Base-by-base conservation (phyloP, 2,113 vertebrate genomes). In the Erpornis zantholeuca region DNA sequence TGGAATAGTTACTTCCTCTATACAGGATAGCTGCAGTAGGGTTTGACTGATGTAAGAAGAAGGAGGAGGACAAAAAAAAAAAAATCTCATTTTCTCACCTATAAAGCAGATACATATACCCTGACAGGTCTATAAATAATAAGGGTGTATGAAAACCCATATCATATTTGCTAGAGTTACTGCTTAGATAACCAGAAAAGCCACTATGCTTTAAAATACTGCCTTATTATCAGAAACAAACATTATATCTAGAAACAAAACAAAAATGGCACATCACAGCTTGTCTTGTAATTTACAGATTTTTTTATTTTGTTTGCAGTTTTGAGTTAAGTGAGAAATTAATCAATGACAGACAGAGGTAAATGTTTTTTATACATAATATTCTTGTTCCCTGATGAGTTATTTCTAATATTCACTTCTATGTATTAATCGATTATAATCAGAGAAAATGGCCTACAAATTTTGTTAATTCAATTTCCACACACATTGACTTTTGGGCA, bases 381-480 rank as follows among this genome's bases (percentile, higher is more conserved):
- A 92, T 90, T 38, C 16, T 60, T 86, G 31, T 36, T 86, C 29
- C 71, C 40, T 65, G 57, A 38, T 33, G 7, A 94, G 53, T 70
- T 97, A n/a, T 96, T 92, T 82, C 61, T 59, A 79, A 76, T 84
- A 95, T 79, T 88, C 19, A 27, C 25, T 52, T 88, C 19, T 60
- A 61, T 73, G 52, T 65, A 84, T 79, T 86, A 85, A 92, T 78
- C 95, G 63, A 94, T 96, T 81, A 69, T 73, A 40, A 83, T 94
- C 38, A 96, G n/a, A 86, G 29, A 72, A 97, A 96, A 97, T 68
- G 91, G 49, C 52, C 29, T 81, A 90, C 45, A 49, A 68, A 78
- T 88, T 95, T 40, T 1, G 64, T 84, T 95, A 96, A 50, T 90
- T 97, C 31, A 18, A 71, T 92, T 81, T 97, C 65, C 42, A 92